Base-by-base conservation (phyloP, 1,140 invertebrate species). In the Doryteuthis pealeii region DNA sequence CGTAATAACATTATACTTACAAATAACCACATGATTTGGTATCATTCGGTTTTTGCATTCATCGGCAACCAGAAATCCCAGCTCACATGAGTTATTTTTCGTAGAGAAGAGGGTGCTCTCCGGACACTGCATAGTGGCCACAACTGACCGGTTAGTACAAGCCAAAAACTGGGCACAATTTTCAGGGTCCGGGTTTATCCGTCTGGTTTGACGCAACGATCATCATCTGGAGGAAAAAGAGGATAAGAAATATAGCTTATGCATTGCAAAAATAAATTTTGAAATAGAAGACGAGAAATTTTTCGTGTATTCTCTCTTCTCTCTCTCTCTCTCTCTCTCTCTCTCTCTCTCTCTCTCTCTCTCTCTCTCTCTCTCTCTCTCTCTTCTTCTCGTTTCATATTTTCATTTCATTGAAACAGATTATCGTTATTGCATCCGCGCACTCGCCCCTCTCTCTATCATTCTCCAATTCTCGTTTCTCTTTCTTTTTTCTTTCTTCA, bases 91-190 rank as follows among this genome's bases (percentile, higher is more conserved):
- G 72, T 74, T 75, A 75, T 81, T 81, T 22, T 74, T 67, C 62
- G 78, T 81, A 65, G 75, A 77, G 76, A 81, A 81, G 68, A 81
- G 74, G 14, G 80, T 81, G 75, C 78, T 81, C 54, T 79, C 75
- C 15, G 80, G 80, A 69, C 80, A 81, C 40, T 77, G 71, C 80
- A 81, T 81, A 12, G 78, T 79, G 70, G 80, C 80, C 49, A 81
- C 77, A 68, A 81, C 80, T 35, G 80, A 77, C 66, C 77, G 74
- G 78, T 81, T 79, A 65, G 54, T 76, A 43, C 80, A 81, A 33
- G 80, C 80, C 30, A 81, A 72, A 71, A 81, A 81, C 74, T 79
- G 78, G 43, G 80, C 80, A 54, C 80, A 81, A 74, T 81, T 81
- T 49, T 77, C 74, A 8, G 80, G 80, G 69, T 81, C 80, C 0